Percentiles rank a stretch among this genome's conserved stretches.
These are phyloP conservation scores for Nestor notabilis DNA, from an alignment of 2,113 vertebrate species.

Conservation along the genomic window DNA sequence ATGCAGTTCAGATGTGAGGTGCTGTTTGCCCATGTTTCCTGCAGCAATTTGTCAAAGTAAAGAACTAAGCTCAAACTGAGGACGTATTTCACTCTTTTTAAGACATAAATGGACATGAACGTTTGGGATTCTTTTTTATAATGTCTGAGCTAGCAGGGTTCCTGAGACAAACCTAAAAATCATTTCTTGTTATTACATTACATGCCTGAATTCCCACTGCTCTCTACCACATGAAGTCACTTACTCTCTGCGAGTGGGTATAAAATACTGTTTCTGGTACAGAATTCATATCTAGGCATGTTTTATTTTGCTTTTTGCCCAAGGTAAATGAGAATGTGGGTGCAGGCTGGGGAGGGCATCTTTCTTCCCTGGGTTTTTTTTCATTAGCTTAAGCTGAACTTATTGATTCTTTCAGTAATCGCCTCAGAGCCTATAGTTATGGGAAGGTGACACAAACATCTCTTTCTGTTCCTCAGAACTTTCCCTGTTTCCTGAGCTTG, in stretches of 20 bases:
- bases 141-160: slow-evolving; percentile 18
- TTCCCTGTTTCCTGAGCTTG: not conserved
- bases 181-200: slow-evolving; percentile 45
- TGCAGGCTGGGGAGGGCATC: not conserved
- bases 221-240: slow-evolving; percentile 16
- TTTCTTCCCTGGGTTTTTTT: not conserved
- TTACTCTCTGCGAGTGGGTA: not conserved
- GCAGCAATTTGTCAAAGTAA: not conserved
- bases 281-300: slow-evolving; percentile 13
- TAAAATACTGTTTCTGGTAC: slow-evolving; percentile 11
- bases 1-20: not conserved
- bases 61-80: not conserved
- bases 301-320: slow-evolving; percentile 9
- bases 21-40: not conserved
- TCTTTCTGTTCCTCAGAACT: not conserved
- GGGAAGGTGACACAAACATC: not conserved
- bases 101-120: not conserved
- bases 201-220: slow-evolving; percentile 47
- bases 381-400: not conserved
- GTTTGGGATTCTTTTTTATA: slow-evolving; percentile 7
- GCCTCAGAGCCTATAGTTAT: not conserved
- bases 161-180: slow-evolving; percentile 45
- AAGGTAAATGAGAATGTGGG: slow-evolving; percentile 19
- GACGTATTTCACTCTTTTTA: not conserved
- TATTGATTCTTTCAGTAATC: not conserved